Evolutionary conservation across 2,797 vertebrate genomes (phyloP).

Genomic region (Adelosebastes latens): DNA sequence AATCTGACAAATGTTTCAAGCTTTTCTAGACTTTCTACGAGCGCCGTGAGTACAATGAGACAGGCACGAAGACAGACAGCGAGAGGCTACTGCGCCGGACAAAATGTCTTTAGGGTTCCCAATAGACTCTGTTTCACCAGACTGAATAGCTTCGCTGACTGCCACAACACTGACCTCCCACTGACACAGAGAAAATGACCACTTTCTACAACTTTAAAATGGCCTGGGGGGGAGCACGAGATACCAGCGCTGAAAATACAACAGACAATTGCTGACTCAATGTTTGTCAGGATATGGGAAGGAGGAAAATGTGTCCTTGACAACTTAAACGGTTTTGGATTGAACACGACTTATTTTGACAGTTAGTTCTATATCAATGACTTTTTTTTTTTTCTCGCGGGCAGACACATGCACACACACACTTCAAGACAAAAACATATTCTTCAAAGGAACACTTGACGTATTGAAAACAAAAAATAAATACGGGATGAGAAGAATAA

Average conservation of each 20-base stretch:
- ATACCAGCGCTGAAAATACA: conserved; percentile 63
- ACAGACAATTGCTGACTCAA: conserved; percentile 79
- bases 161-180: conserved; percentile 73
- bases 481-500: conserved; percentile 1
- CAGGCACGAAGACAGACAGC: conserved; percentile 41
- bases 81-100: conserved; percentile 44
- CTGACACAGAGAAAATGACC: conserved; percentile 78
- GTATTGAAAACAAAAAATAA: conserved; percentile 26
- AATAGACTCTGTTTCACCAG: conserved; percentile 59
- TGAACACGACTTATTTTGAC: conserved; percentile 78
- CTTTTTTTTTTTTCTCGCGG: conserved; percentile 28
- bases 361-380: conserved; percentile 76
- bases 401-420: conserved; percentile 10
- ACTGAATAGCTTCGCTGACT: conserved; percentile 65
- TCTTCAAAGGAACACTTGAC: conserved; percentile 37
- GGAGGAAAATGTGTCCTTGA: conserved; percentile 76
- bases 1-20: conserved; percentile 38
- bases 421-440: conserved; percentile 47
- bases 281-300: conserved; percentile 76
- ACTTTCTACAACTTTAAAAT: conserved; percentile 76
- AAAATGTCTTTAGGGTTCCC: conserved; percentile 69
- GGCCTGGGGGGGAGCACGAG: conserved; percentile 62
- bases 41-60: conserved; percentile 34
- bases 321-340: conserved; percentile 78
- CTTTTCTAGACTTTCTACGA: conserved; percentile 24